Conservation (phyloP, 1,140 invertebrate genomes). For the Temnothorax curvispinosus region DNA sequence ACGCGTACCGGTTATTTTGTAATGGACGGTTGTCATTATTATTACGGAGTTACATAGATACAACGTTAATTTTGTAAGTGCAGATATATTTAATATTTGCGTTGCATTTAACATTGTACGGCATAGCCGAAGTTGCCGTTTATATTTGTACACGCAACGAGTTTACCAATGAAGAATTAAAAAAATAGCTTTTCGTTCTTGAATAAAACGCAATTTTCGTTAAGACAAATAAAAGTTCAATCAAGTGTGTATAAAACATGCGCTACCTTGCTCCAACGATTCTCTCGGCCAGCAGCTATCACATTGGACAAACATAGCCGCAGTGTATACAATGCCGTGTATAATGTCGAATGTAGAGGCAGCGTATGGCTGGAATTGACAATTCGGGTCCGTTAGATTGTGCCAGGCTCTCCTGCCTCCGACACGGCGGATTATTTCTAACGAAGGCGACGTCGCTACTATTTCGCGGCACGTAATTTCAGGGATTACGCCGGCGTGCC, state of each 20-base stretch:
- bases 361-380: slow-evolving; percentile 63
- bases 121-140: not conserved
- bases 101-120: not conserved
- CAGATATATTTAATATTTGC: slow-evolving; percentile 41
- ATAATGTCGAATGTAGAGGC: slow-evolving; percentile 58
- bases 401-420: not conserved
- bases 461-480: slow-evolving; percentile 50
- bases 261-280: not conserved
- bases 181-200: not conserved
- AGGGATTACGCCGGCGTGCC: slow-evolving; percentile 23
- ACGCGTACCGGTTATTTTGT: not conserved
- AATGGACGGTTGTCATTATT: not conserved
- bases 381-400: slow-evolving; percentile 45
- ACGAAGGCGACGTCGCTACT: slow-evolving; percentile 36
- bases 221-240: not conserved
- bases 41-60: not conserved
- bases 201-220: not conserved
- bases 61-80: not conserved
- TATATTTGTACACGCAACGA: not conserved
- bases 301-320: slow-evolving; percentile 64
- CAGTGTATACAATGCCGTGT: slow-evolving; percentile 54
- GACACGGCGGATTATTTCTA: slow-evolving; percentile 52
- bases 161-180: not conserved
- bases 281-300: slow-evolving; percentile 46
- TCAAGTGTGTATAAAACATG: slow-evolving; percentile 21